Conservation (phyloP, 2,888 invertebrate genomes). For the Sarcophaga subvicina region DNA sequence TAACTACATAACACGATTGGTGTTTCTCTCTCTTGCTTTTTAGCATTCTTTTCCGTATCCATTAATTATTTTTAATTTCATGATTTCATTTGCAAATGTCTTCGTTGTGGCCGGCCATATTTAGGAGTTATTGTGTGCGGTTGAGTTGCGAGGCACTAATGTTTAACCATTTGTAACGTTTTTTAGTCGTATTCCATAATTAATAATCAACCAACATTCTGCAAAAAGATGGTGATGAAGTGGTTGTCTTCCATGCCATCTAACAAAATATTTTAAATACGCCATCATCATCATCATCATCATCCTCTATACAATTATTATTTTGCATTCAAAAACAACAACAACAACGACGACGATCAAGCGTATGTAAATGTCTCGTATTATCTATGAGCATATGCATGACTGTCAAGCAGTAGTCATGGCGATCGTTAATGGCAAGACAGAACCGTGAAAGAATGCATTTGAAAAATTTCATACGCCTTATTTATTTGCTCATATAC, state of each 20-base stretch:
- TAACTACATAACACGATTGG: not conserved
- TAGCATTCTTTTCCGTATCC: not conserved
- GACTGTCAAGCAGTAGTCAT: not conserved
- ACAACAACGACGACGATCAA: no score
- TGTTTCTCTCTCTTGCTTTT: not conserved
- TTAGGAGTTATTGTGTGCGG: not conserved
- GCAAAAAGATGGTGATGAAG: conserved; percentile 43
- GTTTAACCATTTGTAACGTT: conserved; percentile 21
- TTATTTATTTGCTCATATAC: no score
- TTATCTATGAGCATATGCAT: conserved; percentile 9
- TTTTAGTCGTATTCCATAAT: conserved; percentile 54
- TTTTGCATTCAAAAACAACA: no score
- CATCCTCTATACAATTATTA: conserved; percentile 35
- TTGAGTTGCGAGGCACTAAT: conserved; percentile 7
- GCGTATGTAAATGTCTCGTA: not conserved
- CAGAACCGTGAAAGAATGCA: not conserved
- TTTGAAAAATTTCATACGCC: not conserved
- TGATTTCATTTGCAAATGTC: not conserved
- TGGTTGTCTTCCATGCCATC: conserved; percentile 28
- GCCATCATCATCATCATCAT: not conserved
- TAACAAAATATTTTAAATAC: conserved; percentile 23
- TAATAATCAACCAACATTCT: conserved; percentile 43
- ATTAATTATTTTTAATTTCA: not conserved
- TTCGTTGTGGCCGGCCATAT: not conserved
- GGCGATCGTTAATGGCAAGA: not conserved